Conservation (phyloP, 2,113 vertebrate genomes). For the Xyrauchen texanus region DNA sequence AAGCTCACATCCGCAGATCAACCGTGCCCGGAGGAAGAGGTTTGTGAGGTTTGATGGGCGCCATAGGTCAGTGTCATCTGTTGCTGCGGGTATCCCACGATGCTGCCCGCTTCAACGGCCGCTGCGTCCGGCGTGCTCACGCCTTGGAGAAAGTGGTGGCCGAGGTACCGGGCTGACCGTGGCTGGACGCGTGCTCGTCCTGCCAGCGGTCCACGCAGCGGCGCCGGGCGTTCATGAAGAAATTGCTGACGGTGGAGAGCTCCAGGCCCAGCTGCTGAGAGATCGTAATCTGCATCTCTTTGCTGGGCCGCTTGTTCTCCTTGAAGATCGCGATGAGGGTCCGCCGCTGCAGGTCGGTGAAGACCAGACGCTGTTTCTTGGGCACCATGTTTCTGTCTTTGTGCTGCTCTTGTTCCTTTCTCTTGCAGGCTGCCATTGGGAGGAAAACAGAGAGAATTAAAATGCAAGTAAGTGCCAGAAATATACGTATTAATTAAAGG, state of each 20-base stretch:
- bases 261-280: conserved; percentile 97
- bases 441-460: conserved; percentile 4
- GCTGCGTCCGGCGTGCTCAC: conserved; percentile 67
- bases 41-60: conserved; percentile 13
- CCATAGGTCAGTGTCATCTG: conserved; percentile 27
- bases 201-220: conserved; percentile 95
- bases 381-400: conserved; percentile 91
- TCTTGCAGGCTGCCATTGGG: conserved; percentile 86
- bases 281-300: conserved; percentile 98
- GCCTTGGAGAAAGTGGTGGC: conserved; percentile 92
- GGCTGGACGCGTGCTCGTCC: conserved; percentile 81
- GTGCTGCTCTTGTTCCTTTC: conserved; percentile 94
- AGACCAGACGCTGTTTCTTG: conserved; percentile 98
- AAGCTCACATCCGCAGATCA: neutral
- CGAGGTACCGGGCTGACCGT: conserved; percentile 81
- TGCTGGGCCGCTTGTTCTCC: conserved; percentile 97
- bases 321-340: conserved; percentile 98
- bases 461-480: too few relatives aligned
- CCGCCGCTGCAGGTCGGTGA: conserved; percentile 98
- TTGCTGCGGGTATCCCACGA: neutral
- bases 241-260: conserved; percentile 97
- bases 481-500: too few relatives aligned
- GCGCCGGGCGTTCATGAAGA: conserved; percentile 99
- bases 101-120: neutral
- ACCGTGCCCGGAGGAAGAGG: conserved; percentile 39